These are phyloP conservation scores for Labroides dimidiatus DNA, from an alignment of 2,797 vertebrate species.

Conservation along the genomic window DNA sequence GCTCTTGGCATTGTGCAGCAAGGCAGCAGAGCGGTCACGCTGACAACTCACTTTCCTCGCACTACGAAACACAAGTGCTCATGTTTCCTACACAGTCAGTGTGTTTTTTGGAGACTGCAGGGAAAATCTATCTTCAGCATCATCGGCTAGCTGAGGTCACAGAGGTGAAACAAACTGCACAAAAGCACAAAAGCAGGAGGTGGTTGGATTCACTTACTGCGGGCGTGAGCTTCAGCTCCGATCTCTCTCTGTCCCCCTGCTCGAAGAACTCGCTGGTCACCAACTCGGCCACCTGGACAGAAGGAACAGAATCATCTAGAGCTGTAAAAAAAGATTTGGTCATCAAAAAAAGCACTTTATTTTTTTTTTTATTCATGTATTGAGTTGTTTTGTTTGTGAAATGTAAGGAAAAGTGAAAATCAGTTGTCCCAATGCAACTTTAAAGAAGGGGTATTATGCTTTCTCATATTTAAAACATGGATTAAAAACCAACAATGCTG, in stretches of 20 bases:
- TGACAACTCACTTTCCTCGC: slow-evolving; percentile 64
- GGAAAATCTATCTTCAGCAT: slow-evolving; percentile 55
- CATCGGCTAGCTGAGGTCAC: slow-evolving; percentile 48
- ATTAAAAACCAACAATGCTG: too few species aligned
- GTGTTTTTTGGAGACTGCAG: slow-evolving; percentile 40
- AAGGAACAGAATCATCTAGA: neutral
- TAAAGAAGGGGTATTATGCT: too few species aligned
- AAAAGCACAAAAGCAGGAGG: slow-evolving; percentile 36
- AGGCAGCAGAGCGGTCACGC: slow-evolving; percentile 43
- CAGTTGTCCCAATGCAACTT: too few species aligned
- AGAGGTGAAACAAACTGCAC: slow-evolving; percentile 37
- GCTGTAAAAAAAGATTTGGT: neutral
- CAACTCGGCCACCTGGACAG: slow-evolving; percentile 94
- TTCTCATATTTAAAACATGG: too few species aligned
- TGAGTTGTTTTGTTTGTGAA: neutral
- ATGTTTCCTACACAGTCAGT: slow-evolving; percentile 54
- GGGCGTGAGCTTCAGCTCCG: slow-evolving; percentile 96
- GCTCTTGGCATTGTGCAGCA: slow-evolving; percentile 48
- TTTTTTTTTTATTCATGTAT: too few species aligned
- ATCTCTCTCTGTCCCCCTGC: slow-evolving; percentile 97
- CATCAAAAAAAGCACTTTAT: neutral
- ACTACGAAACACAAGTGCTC: slow-evolving; percentile 44
- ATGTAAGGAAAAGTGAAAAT: too few species aligned
- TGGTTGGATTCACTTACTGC: slow-evolving; percentile 87
- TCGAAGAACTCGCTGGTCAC: slow-evolving; percentile 99